Base-by-base conservation (phyloP, 2,113 vertebrate genomes). In the Calypte anna region DNA sequence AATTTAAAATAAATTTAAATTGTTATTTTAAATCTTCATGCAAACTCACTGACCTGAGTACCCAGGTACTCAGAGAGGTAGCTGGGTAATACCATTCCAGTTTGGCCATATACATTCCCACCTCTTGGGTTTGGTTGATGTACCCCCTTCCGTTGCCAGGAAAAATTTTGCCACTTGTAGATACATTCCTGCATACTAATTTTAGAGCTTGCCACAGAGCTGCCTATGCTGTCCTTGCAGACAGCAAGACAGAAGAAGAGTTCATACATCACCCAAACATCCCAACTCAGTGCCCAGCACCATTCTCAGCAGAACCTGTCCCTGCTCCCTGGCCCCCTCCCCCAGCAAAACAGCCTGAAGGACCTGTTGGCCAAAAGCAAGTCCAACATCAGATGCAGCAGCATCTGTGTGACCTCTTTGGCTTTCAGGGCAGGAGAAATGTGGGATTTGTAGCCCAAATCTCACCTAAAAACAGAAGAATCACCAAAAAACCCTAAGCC, bases 201-300 rank as follows among this genome's bases (percentile, higher is more conserved):
- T 80, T 58, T 22, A 84, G 53, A 91, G 43, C 11, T n/a, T 75
- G 36, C 31, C 21, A 19, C 0, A 1, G 59, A 69, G 55, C 50
- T 88, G 50, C 62, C 44, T 4, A 1, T 8, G 6, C 21, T 70
- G 38, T 46, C 64, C 62, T 27, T 77, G 48, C 8, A 36, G 40
- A 40, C 40, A 40, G 59, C 3, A 1, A 2, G 12, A 70, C 31
- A 70, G 27, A 67, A 70, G 51, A n/a, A 33, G 12, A 0, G 0
- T 46, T 22, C 3, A 3, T 18, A 18, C 36, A 48, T 20, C 57
- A 38, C 20, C 3, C 25, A 81, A 33, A 59, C 38, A 51, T 4
- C 43, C 43, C 84, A 51, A 72, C 1, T 28, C 51, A 2, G 51
- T 1, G 2, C 30, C 31, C 6, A 3, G 50, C 33, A 88, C 74